Base-by-base conservation (phyloP, 1,140 invertebrate genomes). In the Hirudo medicinalis region DNA sequence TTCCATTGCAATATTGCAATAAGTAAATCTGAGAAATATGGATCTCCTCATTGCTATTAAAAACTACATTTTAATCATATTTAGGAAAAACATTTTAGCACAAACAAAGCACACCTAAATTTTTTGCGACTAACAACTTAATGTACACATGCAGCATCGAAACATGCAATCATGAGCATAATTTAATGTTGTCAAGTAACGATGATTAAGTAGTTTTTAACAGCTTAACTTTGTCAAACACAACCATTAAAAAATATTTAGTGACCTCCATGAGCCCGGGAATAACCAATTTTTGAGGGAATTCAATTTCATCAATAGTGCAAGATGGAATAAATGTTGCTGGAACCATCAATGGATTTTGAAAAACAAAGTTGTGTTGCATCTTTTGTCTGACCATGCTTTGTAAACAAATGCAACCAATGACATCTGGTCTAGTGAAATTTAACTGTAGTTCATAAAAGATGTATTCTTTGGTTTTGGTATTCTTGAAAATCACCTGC, bases 401-500 rank as follows among this genome's bases (percentile, higher is more conserved):
- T 0, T 76, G 74, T 60, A 83, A 74, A 15, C 80, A 76, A 53
- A 83, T 79, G 2, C 76, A 76, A 27, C 75, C 73, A 2, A 81
- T 77, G n/a, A 76, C 76, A 2, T 77, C 78, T 20, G 79, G 78
- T 72, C 76, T 77, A 20, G 76, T 78, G n/a, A 80, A 76, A 36
- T 78, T 76, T 72, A 81, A 79, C 13, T 75, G 76, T 27, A 82
- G 74, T 57, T 83, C 82, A 72, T 78, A 82, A 67, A 76, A 81
- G 68, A 79, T 77, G 71, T 81, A 82, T 71, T 83, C 82, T 70
- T 76, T 74, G 19, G 79, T 78, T 67, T 76, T 75, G 68, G 81
- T 80, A 75, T 83, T 82, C 49, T 74, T 77, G 74, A 83, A 82
- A 32, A 76, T 78, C 11, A 82, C 76, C 80, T 82, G 72, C 0